Evolutionary conservation across 2,888 invertebrate genomes (phyloP), one percentile per base, ranked within the genome.

Genomic region (Orthonychiurus folsomi): DNA sequence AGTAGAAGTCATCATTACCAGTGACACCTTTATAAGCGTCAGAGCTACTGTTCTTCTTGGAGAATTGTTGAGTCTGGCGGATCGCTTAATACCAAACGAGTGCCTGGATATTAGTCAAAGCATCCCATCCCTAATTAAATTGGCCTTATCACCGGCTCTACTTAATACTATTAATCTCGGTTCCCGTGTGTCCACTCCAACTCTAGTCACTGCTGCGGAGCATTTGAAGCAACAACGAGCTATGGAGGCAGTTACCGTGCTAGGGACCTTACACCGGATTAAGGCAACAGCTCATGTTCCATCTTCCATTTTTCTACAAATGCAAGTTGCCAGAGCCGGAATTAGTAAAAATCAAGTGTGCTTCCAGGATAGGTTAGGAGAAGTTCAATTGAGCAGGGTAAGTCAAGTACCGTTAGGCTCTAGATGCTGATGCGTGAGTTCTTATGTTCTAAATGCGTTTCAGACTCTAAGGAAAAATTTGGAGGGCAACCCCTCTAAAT

Each of bases 41-140:
- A 84, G 93, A 72, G 91, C 94, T 57, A 93, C 94, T 21, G 87
- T 95, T 70, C 80, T 96, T 62, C 80, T 95, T 72, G 91, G 89
- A 55, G 92, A 93, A 79, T 81, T 96, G 60, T 80, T 95, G 73
- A 89, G 93, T 78, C 81, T 95, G 76, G 87, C 88, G 74, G 89
- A 92, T 78, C 82, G 86, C 59, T 83, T 92, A 73, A 80, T 95
- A 76, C 95, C 95, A 60, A 84, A 89, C 57, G 91, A 92, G 76
- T 87, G 90, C 74, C 88, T 87, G 77, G 86, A 87, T 76, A 82
- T 87, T 64, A 86, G 87, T 61, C 88, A 93, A 23, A 87, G 92
- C 21, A 80, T 95, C 73, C 92, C 94, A 5, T 84, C 86, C 66
- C 80, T 95, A 60, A 80, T 93, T 75, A 83, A 86, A 1, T 86